phyloP scores from a whole-genome alignment of 2,888 invertebrate species.

The Cosmia pyralina region DNA sequence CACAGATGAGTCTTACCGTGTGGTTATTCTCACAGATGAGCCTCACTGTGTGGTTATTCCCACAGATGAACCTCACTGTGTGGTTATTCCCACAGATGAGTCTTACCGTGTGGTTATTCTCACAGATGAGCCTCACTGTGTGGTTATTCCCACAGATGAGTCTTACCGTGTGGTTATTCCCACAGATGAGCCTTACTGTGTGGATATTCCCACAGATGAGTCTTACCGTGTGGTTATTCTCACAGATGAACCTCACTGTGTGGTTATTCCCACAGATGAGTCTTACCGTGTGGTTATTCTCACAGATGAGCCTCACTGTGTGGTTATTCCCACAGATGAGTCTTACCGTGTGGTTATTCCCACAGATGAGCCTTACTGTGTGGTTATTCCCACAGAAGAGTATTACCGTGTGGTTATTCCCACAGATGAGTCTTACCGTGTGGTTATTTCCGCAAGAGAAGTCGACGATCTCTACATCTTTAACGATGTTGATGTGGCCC shows the following conservation, averaged over 20 bases:
- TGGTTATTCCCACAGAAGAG: no score
- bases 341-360: no score
- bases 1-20: slow-evolving; percentile 91
- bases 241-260: slow-evolving; percentile 93
- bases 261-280: slow-evolving; percentile 95
- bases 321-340: no score
- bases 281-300: slow-evolving; percentile 94
- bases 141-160: no score
- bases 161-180: slow-evolving; percentile 48
- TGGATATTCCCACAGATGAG: no score
- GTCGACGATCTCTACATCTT: slow-evolving; percentile 96
- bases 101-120: no score
- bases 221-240: slow-evolving; percentile 96
- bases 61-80: slow-evolving; percentile 84
- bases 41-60: no score
- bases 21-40: slow-evolving; percentile 95
- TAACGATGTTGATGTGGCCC: slow-evolving; percentile 95
- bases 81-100: no score
- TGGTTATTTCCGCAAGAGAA: slow-evolving; percentile 98
- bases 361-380: slow-evolving; percentile 50
- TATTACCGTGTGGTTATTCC: no score
- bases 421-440: slow-evolving; percentile 91
- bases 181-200: no score
- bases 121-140: no score
- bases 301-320: slow-evolving; percentile 88